phyloP scores from a whole-genome alignment of 2,797 vertebrate species.

The Coregonus sp. region DNA sequence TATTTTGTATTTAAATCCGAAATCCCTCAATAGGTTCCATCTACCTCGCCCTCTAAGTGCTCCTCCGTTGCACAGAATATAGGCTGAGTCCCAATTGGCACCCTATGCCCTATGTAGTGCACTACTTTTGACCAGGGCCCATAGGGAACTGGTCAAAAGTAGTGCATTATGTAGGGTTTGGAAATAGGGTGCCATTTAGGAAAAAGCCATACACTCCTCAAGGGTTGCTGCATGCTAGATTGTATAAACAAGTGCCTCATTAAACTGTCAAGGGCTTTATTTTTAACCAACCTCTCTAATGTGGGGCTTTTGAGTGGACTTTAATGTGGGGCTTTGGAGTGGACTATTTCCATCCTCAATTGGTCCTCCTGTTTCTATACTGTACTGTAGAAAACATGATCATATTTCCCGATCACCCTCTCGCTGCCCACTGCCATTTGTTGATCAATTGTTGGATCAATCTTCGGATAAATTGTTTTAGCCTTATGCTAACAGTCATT shows the following conservation, averaged over 20 bases:
- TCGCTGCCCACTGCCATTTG: background rate
- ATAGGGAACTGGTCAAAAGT: background rate
- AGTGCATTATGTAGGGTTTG: background rate
- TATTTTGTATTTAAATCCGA: background rate
- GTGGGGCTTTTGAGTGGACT: background rate
- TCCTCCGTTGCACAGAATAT: background rate
- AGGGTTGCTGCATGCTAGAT: constrained; percentile 9
- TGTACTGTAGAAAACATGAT: background rate
- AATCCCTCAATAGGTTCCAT: background rate
- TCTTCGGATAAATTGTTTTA: too few relatives aligned
- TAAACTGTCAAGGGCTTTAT: constrained; percentile 32
- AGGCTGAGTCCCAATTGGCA: background rate
- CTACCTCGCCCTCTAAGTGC: background rate
- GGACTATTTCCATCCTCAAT: constrained; percentile 12
- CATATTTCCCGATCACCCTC: background rate
- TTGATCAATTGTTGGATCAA: background rate
- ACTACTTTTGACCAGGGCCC: background rate
- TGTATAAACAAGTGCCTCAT: constrained; percentile 16
- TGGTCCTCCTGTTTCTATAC: background rate
- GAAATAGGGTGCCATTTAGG: background rate
- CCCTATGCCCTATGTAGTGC: background rate
- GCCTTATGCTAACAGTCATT: background rate
- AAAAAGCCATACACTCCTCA: background rate
- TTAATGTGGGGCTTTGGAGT: constrained; percentile 13
- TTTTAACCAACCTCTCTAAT: constrained; percentile 30